Evolutionary conservation across 2,113 vertebrate genomes (phyloP).

Genomic region (Catharus minimus): DNA sequence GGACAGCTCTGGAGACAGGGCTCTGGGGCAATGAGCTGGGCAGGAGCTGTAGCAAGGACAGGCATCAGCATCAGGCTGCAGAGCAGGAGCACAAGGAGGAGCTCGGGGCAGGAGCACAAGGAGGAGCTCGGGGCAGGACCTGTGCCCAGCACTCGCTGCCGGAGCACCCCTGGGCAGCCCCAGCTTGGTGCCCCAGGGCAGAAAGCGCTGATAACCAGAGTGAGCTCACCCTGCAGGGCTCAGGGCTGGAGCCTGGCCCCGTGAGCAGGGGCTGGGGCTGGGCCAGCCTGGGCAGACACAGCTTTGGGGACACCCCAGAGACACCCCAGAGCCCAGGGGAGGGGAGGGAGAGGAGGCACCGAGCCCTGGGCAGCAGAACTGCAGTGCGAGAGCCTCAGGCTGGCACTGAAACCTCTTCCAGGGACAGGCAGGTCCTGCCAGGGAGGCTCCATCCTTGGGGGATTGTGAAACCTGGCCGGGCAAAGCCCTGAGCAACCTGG

Average conservation of each 20-base stretch:
- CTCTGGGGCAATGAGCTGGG: neutral
- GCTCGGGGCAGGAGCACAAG: neutral
- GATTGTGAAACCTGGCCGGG: neutral
- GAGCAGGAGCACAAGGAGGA: neutral
- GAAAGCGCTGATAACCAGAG: fast-evolving
- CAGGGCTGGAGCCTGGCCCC: neutral
- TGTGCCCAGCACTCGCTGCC: neutral
- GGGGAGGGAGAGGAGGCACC: neutral
- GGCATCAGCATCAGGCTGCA: neutral
- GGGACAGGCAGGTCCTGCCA: neutral
- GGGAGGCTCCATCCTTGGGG: neutral
- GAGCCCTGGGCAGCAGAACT: fast-evolving
- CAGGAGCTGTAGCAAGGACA: neutral
- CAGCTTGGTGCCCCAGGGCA: fast-evolving
- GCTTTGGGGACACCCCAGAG: neutral
- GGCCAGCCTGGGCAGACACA: neutral
- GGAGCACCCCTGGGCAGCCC: neutral
- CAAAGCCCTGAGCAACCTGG: neutral
- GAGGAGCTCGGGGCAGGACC: neutral
- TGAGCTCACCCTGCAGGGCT: fast-evolving
- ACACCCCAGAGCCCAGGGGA: neutral
- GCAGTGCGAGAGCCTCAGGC: neutral
- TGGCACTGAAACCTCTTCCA: neutral
- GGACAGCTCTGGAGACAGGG: neutral
- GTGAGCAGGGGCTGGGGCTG: neutral